Conservation (phyloP, 2,888 invertebrate genomes). For the Eudemis profundana region DNA sequence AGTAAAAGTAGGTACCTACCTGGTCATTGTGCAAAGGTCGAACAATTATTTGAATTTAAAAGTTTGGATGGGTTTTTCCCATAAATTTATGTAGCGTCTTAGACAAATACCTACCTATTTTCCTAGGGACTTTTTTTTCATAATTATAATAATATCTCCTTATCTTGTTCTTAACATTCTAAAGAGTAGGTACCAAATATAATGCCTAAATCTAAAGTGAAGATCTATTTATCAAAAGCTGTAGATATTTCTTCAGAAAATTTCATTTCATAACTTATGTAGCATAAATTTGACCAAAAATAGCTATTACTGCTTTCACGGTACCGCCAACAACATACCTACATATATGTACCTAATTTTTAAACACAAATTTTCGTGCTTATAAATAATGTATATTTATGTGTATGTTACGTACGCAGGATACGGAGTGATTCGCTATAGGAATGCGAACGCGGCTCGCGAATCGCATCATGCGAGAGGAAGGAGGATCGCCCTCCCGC, state of each 20-base stretch:
- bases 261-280: no score
- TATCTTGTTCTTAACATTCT: no score
- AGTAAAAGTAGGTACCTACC: no score
- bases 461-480: constrained; percentile 81
- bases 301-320: constrained; percentile 57
- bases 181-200: no score
- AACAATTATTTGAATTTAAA: background rate
- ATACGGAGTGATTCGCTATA: constrained; percentile 67
- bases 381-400: constrained; percentile 45
- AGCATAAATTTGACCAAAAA: background rate
- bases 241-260: no score
- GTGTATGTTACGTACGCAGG: constrained; percentile 59
- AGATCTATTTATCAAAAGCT: no score
- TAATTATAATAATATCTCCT: no score
- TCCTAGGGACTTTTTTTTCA: no score
- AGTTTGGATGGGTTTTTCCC: no score
- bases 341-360: background rate
- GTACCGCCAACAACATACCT: constrained; percentile 46
- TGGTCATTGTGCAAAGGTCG: background rate
- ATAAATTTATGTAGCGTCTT: no score
- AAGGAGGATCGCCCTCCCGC: constrained; percentile 83
- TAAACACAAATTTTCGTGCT: constrained; percentile 8
- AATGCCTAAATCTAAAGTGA: no score
- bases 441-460: constrained; percentile 67
- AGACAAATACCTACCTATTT: no score